These are phyloP conservation scores for Zaprionus obscuricornis DNA, from an alignment of 2,888 invertebrate species.

Conservation along the genomic window DNA sequence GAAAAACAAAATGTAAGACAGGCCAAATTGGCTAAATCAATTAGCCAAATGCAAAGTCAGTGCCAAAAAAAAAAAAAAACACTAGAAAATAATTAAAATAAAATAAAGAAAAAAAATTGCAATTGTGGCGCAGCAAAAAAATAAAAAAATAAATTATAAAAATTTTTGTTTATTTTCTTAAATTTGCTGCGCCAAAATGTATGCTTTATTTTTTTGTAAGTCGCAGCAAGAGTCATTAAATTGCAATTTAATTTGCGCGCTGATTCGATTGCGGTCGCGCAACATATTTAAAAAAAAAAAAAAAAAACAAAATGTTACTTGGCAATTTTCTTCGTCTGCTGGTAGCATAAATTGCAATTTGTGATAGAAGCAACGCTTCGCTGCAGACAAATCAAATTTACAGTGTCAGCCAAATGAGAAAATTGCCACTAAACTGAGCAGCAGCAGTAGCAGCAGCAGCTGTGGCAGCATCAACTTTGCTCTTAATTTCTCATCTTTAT, in stretches of 20 bases:
- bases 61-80: constrained; percentile 58
- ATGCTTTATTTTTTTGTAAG: too few relatives aligned
- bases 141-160: too few relatives aligned
- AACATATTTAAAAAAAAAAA: constrained; percentile 22
- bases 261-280: constrained; percentile 35
- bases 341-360: constrained; percentile 70
- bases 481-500: constrained; percentile 1
- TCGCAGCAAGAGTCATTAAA: too few relatives aligned
- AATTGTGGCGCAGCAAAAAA: constrained; percentile 61
- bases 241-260: too few relatives aligned
- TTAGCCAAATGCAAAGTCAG: constrained; percentile 70
- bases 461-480: constrained; percentile 23
- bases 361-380: constrained; percentile 30
- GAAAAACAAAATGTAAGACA: constrained; percentile 1
- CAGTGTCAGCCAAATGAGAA: constrained; percentile 50
- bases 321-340: constrained; percentile 56
- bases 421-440: constrained; percentile 42
- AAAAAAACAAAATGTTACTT: constrained; percentile 33
- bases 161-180: too few relatives aligned
- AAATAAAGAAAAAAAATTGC: constrained; percentile 13
- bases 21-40: constrained; percentile 63
- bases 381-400: constrained; percentile 66
- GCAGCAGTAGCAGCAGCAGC: too few relatives aligned
- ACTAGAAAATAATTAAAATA: neutral
- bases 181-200: too few relatives aligned